Conservation (phyloP, 2,113 vertebrate genomes). For the Acrocephalus kingi region DNA sequence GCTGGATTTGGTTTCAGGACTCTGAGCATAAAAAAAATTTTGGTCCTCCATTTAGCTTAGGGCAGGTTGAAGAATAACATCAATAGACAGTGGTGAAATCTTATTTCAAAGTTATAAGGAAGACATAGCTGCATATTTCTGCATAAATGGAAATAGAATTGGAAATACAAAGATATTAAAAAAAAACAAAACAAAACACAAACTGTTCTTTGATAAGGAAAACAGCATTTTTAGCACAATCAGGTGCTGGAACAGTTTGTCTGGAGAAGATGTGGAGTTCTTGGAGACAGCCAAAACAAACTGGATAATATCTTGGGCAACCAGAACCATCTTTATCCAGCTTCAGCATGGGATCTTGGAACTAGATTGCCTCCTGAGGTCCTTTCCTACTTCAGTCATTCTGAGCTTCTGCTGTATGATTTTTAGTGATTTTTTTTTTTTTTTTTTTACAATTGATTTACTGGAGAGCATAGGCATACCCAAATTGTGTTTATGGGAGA, state of each 20-base stretch:
- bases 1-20: background rate
- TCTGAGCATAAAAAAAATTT: background rate
- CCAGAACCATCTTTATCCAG: background rate
- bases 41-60: background rate
- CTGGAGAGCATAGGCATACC: background rate
- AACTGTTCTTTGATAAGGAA: background rate
- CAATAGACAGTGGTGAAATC: background rate
- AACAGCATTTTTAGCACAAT: background rate
- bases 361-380: background rate
- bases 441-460: background rate
- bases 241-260: rapidly evolving
- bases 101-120: background rate
- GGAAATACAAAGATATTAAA: background rate
- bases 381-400: background rate
- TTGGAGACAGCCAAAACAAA: background rate
- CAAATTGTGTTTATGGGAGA: background rate
- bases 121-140: background rate
- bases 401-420: background rate
- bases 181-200: background rate
- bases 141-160: background rate
- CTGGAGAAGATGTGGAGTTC: background rate
- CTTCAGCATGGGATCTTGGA: background rate
- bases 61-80: background rate
- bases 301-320: background rate
- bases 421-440: background rate